Conservation (phyloP, 2,797 vertebrate genomes). For the Lepus townsendii region DNA sequence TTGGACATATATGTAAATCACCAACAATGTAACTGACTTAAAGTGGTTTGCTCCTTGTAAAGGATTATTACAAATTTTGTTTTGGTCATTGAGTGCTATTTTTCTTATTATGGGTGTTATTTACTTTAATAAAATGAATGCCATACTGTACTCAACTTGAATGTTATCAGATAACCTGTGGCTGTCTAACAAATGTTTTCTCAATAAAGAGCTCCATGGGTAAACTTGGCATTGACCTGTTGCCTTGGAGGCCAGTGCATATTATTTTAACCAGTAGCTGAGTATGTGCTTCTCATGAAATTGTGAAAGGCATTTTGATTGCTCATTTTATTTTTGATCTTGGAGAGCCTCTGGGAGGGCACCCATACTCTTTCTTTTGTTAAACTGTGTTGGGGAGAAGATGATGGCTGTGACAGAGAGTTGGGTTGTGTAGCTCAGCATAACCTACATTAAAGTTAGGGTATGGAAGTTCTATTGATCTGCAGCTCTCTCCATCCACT, state of each 20-base stretch:
- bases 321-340: neutral
- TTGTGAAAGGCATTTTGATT: neutral
- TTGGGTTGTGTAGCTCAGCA: neutral
- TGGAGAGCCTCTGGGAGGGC: neutral
- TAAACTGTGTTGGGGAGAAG: neutral
- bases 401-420: neutral
- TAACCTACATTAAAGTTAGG: neutral
- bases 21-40: neutral
- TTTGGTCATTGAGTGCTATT: neutral
- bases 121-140: neutral
- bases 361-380: neutral
- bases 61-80: constrained; percentile 25
- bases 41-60: neutral
- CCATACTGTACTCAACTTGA: neutral
- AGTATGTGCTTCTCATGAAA: neutral
- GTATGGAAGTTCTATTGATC: neutral
- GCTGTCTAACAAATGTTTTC: neutral
- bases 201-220: neutral
- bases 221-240: neutral
- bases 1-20: neutral
- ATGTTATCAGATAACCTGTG: neutral
- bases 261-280: neutral
- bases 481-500: neutral
- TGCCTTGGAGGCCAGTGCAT: neutral
- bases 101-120: neutral